phyloP scores from a whole-genome alignment of 2,888 invertebrate genomes.

The Periphyllus acericola region DNA sequence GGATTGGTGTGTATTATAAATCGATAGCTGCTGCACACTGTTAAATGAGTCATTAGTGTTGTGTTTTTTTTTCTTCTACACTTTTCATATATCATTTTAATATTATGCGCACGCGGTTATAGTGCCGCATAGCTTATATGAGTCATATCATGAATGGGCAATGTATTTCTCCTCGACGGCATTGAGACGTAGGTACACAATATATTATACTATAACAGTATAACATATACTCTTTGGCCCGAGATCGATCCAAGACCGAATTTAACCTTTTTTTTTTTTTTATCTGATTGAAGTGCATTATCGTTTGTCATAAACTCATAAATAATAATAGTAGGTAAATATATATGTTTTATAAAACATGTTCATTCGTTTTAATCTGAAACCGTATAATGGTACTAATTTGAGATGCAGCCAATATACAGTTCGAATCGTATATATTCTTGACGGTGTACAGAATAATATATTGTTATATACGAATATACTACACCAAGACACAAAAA shows the following conservation, averaged over 20 bases:
- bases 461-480: background rate
- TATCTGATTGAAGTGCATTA: background rate
- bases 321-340: background rate
- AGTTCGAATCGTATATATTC: background rate
- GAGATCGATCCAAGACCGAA: background rate
- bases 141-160: constrained; percentile 19
- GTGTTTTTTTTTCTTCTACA: background rate
- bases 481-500: background rate
- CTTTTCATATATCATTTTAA: background rate
- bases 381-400: background rate
- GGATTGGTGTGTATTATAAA: constrained; percentile 1
- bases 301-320: background rate
- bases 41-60: constrained; percentile 48
- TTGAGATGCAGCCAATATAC: background rate
- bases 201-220: background rate
- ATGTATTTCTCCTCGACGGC: constrained; percentile 7
- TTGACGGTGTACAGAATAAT: background rate
- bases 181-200: background rate
- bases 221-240: background rate
- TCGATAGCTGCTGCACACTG: background rate
- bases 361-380: background rate
- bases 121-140: background rate
- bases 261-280: background rate
- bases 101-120: background rate
- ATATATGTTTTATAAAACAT: background rate